Conservation (phyloP, 2,113 vertebrate species). For the Guaruba guarouba region DNA sequence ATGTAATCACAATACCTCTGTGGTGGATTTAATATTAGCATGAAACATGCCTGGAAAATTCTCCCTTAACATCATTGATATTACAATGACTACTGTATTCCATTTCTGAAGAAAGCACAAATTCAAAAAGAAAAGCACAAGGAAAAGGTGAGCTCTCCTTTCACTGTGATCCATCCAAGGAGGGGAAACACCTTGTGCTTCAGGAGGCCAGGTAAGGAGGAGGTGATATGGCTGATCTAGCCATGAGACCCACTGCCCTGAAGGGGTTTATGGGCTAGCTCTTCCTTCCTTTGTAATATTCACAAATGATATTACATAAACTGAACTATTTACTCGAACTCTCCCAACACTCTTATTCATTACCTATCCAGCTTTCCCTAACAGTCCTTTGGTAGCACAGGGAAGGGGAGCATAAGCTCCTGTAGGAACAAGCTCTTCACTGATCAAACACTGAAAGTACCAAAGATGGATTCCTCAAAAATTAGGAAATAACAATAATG, state of each 20-base stretch:
- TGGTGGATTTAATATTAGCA: background rate
- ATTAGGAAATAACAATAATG: background rate
- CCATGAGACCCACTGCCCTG: background rate
- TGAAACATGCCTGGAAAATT: background rate
- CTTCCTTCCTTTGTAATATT: background rate
- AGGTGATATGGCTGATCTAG: background rate
- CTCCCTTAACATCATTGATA: background rate
- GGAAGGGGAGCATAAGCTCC: background rate
- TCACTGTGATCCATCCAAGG: background rate
- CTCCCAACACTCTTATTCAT: background rate
- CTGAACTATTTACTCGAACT: background rate
- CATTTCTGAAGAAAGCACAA: background rate
- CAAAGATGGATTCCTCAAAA: background rate
- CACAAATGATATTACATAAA: background rate
- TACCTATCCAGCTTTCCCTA: background rate
- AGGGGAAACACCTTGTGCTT: background rate
- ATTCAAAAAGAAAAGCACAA: background rate
- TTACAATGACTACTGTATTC: background rate
- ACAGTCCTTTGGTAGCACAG: background rate
- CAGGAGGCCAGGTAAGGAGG: background rate
- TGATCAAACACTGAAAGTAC: background rate
- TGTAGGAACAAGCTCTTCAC: background rate
- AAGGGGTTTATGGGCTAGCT: background rate
- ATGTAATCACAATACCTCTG: background rate
- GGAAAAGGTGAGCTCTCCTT: background rate